A percentile compares a stretch with the other conserved stretches of the same genome.
Conservation (phyloP, 2,797 vertebrate species). For the Pseudochirops cupreus region DNA sequence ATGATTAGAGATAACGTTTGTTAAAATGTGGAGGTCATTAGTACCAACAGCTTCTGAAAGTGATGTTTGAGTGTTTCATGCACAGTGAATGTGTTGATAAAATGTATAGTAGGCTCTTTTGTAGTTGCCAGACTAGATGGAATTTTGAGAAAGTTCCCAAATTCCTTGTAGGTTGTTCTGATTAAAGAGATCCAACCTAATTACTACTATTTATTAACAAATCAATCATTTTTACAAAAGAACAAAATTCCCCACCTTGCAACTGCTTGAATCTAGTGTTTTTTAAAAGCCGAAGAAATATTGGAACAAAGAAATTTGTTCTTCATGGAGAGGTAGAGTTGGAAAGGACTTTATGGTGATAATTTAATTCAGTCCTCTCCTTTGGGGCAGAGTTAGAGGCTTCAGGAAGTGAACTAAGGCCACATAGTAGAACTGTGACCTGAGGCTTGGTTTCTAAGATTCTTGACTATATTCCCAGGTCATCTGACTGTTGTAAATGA, state of each 20-base stretch:
- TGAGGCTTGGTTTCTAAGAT: not conserved
- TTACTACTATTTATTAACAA: not conserved
- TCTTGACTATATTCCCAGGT: not conserved
- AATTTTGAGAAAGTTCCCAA: constrained; percentile 35
- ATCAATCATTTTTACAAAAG: not conserved
- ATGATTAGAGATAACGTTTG: constrained; percentile 43
- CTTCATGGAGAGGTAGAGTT: not conserved
- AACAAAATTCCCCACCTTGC: not conserved
- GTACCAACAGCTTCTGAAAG: not conserved
- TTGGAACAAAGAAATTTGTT: not conserved
- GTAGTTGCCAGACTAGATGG: constrained; percentile 46
- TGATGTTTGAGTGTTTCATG: not conserved
- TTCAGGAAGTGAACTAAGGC: not conserved
- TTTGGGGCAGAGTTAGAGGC: not conserved
- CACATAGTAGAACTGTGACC: not conserved
- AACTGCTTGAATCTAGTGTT: not conserved
- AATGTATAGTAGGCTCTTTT: not conserved
- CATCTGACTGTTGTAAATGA: not conserved
- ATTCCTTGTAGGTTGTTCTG: constrained; percentile 23
- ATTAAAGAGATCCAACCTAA: constrained; percentile 22
- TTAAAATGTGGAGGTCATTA: not conserved
- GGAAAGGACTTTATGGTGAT: not conserved
- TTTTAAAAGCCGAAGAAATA: not conserved
- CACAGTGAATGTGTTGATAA: not conserved
- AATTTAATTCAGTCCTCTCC: not conserved